Base-by-base conservation (phyloP, 1,140 invertebrate species). In the Lordiphosa mommai region DNA sequence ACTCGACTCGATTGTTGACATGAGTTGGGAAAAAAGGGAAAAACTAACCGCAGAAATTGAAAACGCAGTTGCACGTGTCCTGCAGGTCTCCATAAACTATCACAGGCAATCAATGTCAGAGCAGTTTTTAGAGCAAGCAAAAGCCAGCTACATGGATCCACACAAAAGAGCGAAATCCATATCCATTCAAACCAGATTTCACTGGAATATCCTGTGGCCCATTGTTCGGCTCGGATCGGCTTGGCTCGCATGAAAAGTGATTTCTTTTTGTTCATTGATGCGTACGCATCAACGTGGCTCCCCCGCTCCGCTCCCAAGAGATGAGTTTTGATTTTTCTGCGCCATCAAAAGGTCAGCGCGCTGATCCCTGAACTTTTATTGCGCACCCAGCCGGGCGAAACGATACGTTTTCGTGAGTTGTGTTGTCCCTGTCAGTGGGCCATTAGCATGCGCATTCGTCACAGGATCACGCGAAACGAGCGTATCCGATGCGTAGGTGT, bases 31-130 rank as follows among this genome's bases (percentile, higher is more conserved):
- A 61, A 10, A 10, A 10, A 6, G 6, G 33, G 23, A 17, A 53
- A 67, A 82, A 84, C 72, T 77, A 82, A 82, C 77, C 77, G 77
- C 77, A 82, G 68, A 47, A 43, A 51, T 50, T 36, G 43, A 47
- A 12, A 61, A 52, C 32, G 43, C 66, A 58, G 41, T 53, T 33
- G 37, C 52, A 77, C 72, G 68, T 76, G 76, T 77, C 69, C 73
- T 52, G 57, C 27, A 9, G 46, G 32, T 71, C 50, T 47, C 76
- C 66, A 80, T 74, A 79, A 79, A 79, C 65, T 51, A 79, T 70
- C 65, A 52, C 40, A 59, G 74, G 74, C 74, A 80, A 80, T 80
- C 74, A 80, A 80, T 80, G 74, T 80, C 74, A 73, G 73, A 41
- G 60, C 63, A 46, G 59, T 30, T 59, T 61, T 33, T 20, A 49